These are phyloP conservation scores for Trachops cirrhosus DNA, from an alignment of 2,797 vertebrate genomes.

Conservation along the genomic window DNA sequence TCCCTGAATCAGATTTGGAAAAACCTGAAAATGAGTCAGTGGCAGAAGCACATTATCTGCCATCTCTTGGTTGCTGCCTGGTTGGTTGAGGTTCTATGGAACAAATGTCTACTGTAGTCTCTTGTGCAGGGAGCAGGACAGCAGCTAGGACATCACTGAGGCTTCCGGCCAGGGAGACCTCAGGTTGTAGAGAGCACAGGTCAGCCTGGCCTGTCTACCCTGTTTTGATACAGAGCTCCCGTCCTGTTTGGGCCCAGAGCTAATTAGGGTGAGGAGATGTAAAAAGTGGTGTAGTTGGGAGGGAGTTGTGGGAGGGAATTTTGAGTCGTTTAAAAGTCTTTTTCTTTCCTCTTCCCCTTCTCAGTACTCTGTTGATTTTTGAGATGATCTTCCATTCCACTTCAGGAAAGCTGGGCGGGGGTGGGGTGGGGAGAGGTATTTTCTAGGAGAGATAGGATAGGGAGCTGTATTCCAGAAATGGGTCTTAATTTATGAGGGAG, in stretches of 20 bases:
- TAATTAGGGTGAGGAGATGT: not conserved
- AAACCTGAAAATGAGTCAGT: slow-evolving; percentile 34
- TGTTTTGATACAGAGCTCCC: not conserved
- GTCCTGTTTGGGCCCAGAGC: not conserved
- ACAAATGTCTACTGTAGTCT: not conserved
- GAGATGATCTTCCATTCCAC: not conserved
- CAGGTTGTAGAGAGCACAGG: too few relatives aligned
- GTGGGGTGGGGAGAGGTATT: not conserved
- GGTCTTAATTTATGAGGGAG: not conserved
- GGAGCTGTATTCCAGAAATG: not conserved
- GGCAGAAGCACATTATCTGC: not conserved
- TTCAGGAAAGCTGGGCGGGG: not conserved
- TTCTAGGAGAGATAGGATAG: not conserved
- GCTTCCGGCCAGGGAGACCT: not conserved
- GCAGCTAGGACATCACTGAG: not conserved
- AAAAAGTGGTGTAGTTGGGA: not conserved
- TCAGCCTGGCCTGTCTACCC: not conserved
- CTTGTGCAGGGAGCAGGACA: not conserved
- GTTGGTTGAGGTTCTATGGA: slow-evolving; percentile 27
- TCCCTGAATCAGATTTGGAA: not conserved
- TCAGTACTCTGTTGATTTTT: not conserved
- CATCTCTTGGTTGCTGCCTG: not conserved
- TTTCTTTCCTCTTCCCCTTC: not conserved
- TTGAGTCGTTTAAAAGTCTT: not conserved
- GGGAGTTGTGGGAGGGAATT: not conserved